phyloP scores from a whole-genome alignment of 2,797 vertebrate species.

The Coreius guichenoti region DNA sequence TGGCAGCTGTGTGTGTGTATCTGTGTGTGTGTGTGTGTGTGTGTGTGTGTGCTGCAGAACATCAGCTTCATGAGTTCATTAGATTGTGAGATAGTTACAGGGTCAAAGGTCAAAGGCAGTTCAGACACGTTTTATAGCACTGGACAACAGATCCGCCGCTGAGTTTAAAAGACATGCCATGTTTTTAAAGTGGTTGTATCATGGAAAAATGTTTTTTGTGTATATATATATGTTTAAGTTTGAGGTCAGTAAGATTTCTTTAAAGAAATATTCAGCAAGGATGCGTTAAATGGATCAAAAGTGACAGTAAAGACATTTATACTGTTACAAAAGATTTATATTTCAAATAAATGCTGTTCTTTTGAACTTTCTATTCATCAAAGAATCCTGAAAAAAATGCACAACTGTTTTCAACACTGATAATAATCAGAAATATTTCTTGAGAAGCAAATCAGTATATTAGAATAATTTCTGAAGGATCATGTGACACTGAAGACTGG shows the following conservation, averaged over 20 bases:
- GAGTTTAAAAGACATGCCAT: neutral
- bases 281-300: neutral
- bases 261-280: neutral
- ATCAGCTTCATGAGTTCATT: constrained; percentile 27
- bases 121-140: neutral
- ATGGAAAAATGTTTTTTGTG: neutral
- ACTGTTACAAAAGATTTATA: neutral
- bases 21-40: neutral
- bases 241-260: neutral
- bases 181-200: neutral
- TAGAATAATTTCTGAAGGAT: too few relatives aligned
- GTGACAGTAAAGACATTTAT: neutral
- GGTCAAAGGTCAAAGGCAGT: constrained; percentile 34
- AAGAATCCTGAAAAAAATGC: too few relatives aligned
- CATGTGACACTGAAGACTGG: too few relatives aligned
- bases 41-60: neutral
- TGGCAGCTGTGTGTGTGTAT: constrained; percentile 30
- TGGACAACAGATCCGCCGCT: neutral
- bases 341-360: too few relatives aligned
- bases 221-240: neutral
- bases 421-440: too few relatives aligned
- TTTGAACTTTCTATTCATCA: too few relatives aligned
- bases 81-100: constrained; percentile 14
- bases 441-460: too few relatives aligned
- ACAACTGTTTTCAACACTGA: too few relatives aligned